Conservation (phyloP, 2,888 invertebrate species). For the Agrochola lota region DNA sequence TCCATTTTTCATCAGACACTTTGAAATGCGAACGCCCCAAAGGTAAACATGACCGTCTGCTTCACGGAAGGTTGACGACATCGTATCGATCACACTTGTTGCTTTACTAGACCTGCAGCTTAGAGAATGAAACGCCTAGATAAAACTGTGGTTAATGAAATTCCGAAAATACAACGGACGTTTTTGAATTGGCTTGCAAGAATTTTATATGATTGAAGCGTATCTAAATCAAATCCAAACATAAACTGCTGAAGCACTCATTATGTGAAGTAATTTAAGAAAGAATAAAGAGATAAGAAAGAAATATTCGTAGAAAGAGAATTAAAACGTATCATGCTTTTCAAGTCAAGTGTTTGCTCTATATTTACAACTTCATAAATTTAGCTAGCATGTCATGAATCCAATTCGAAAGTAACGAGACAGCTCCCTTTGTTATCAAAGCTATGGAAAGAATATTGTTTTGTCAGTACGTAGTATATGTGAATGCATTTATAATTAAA, state of each 20-base stretch:
- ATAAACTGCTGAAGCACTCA: neutral
- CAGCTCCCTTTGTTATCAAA: neutral
- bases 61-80: conserved; percentile 55
- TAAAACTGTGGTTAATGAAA: neutral
- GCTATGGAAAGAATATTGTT: neutral
- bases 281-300: neutral
- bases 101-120: conserved; percentile 27
- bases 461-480: neutral
- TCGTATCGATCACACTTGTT: conserved; percentile 63
- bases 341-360: neutral
- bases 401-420: neutral
- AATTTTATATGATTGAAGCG: neutral
- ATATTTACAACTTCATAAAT: neutral
- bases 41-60: conserved; percentile 58
- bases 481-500: neutral
- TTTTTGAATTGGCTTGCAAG: neutral
- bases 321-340: neutral
- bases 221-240: neutral
- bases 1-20: conserved; percentile 35
- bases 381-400: neutral
- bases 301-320: neutral
- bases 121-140: conserved; percentile 13
- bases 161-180: neutral
- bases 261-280: neutral
- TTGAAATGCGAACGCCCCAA: conserved; percentile 43